A percentile compares a stretch with the other conserved stretches of the same genome.
Conservation (phyloP, 2,113 vertebrate genomes). For the human (Homo sapiens) region DNA sequence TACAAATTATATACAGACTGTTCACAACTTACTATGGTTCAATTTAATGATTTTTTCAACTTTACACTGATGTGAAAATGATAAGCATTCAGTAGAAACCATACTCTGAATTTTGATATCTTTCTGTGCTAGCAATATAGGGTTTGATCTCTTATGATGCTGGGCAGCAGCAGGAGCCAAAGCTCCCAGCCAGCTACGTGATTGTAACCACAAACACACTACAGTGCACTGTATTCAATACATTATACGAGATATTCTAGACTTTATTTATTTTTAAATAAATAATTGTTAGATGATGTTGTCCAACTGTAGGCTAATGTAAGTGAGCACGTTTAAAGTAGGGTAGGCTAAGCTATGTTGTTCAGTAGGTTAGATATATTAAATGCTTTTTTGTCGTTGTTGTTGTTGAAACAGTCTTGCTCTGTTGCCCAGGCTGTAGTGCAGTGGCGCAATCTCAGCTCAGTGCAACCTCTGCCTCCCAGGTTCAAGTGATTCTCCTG, state of each 20-base stretch:
- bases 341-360: not conserved
- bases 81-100: not conserved
- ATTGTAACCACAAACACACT: not conserved
- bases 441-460: no score
- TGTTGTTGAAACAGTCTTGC: no score
- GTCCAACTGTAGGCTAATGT: not conserved
- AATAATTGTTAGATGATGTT: not conserved
- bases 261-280: not conserved
- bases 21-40: not conserved
- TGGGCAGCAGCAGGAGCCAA: not conserved
- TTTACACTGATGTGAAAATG: not conserved
- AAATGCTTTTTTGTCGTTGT: not conserved
- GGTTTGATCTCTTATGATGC: not conserved
- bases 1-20: not conserved
- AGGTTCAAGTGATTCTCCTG: no score
- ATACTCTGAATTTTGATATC: not conserved
- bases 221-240: not conserved
- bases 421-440: no score
- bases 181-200: not conserved
- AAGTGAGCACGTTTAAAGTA: not conserved
- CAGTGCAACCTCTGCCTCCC: no score
- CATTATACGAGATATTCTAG: not conserved
- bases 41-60: not conserved
- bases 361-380: not conserved
- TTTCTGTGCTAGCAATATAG: not conserved